Conservation (phyloP, 1,140 invertebrate species). For the Alviniconcha marisindica region DNA sequence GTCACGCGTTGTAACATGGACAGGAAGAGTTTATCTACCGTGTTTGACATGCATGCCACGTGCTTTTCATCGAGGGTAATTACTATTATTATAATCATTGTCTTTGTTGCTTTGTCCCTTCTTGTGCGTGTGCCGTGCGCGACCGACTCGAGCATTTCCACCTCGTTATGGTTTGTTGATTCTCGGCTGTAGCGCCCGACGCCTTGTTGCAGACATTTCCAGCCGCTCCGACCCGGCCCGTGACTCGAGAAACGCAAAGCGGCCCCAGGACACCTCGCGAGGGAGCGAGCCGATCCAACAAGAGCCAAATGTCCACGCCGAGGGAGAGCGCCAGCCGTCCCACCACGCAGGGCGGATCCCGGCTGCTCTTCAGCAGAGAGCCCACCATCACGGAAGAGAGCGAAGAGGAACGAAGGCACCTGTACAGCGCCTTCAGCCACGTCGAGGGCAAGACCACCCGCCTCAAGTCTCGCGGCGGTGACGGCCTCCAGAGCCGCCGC, state of each 20-base stretch:
- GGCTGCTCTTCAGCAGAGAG: conserved; percentile 9
- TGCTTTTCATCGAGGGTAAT: neutral
- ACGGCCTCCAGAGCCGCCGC: too few species aligned
- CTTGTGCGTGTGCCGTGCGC: too few species aligned
- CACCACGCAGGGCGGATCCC: neutral
- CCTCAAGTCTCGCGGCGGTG: neutral
- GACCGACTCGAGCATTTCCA: neutral
- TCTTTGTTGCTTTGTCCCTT: too few species aligned
- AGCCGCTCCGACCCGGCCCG: neutral
- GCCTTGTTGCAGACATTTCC: conserved; percentile 20
- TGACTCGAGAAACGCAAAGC: neutral
- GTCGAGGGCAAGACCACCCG: neutral
- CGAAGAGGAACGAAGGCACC: conserved; percentile 18
- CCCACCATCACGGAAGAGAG: conserved; percentile 23
- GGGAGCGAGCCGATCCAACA: neutral
- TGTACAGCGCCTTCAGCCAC: conserved; percentile 21
- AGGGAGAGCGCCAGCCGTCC: conserved; percentile 4
- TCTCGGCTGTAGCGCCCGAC: neutral
- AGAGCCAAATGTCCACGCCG: neutral
- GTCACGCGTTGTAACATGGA: too few species aligned
- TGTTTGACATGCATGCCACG: neutral
- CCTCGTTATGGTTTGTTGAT: neutral
- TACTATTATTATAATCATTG: neutral
- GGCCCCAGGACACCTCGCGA: neutral
- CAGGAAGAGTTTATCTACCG: neutral